A percentile compares a stretch with the other conserved stretches of the same genome.
Conservation (phyloP, 1,140 invertebrate genomes). For the Periplaneta americana region DNA sequence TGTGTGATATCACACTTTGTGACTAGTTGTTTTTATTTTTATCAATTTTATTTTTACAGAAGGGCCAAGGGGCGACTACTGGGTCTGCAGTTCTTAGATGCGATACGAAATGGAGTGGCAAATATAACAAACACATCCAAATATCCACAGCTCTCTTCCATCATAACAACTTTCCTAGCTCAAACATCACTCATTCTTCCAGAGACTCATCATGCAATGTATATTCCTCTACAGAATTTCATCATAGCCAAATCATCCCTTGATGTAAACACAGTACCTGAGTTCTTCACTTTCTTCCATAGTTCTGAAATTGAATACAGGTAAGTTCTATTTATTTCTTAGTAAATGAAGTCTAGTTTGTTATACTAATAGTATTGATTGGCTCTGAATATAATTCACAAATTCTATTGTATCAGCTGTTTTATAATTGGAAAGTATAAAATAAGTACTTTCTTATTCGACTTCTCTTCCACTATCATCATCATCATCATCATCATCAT, state of each 20-base stretch:
- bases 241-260: constrained; percentile 61
- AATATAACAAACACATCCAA: constrained; percentile 31
- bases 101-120: constrained; percentile 43
- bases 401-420: no score
- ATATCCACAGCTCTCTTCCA: constrained; percentile 51
- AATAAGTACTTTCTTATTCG: no score
- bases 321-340: constrained; percentile 19
- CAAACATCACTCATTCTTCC: constrained; percentile 55
- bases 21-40: no score
- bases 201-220: constrained; percentile 60
- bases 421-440: no score
- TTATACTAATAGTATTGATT: no score
- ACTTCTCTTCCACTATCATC: no score
- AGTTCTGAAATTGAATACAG: constrained; percentile 55
- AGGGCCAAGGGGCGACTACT: constrained; percentile 41
- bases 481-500: no score
- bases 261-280: constrained; percentile 66
- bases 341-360: not conserved
- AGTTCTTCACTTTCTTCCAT: constrained; percentile 66
- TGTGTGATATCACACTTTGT: no score
- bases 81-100: constrained; percentile 43
- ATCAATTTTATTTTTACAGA: constrained; percentile 29
- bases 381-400: no score
- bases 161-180: constrained; percentile 64
- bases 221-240: constrained; percentile 59